Evolutionary conservation across 2,888 invertebrate species (phyloP).

Genomic region (Leptodirus hochenwartii): DNA sequence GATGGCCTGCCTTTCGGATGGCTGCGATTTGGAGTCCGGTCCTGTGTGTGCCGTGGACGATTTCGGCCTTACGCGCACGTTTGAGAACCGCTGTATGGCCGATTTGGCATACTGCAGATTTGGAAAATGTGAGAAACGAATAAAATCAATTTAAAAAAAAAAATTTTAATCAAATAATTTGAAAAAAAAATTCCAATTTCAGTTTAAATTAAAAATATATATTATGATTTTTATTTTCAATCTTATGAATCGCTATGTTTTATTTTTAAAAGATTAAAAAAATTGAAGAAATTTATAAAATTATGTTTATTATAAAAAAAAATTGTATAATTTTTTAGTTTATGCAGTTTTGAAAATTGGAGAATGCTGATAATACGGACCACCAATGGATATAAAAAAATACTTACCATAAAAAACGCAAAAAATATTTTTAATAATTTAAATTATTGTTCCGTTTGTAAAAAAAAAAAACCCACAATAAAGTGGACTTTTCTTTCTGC

Average conservation of each 20-base stretch:
- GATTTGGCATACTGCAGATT: constrained; percentile 36
- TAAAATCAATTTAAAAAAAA: constrained; percentile 3
- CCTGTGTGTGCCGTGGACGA: constrained; percentile 41
- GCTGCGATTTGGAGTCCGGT: constrained; percentile 21
- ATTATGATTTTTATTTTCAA: constrained; percentile 2
- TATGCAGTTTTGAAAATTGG: constrained; percentile 37
- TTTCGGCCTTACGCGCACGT: constrained; percentile 34
- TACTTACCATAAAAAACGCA: too few species aligned
- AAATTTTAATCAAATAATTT: constrained; percentile 1
- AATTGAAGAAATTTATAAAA: not conserved
- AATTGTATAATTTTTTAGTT: constrained; percentile 26
- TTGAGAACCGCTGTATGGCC: constrained; percentile 37
- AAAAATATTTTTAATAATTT: too few species aligned
- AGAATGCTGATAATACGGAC: constrained; percentile 33
- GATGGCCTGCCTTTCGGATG: constrained; percentile 10
- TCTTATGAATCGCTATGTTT: too few species aligned
- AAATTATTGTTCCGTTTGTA: too few species aligned
- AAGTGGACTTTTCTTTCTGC: too few species aligned
- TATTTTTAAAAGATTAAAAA: too few species aligned
- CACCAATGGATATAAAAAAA: too few species aligned
- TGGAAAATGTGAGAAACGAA: constrained; percentile 35
- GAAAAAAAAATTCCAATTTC: not conserved
- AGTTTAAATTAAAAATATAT: not conserved
- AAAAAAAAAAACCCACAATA: too few species aligned
- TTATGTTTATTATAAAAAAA: not conserved